phyloP scores from a whole-genome alignment of 2,888 invertebrate species.

The Acrocyrtus sp. region DNA sequence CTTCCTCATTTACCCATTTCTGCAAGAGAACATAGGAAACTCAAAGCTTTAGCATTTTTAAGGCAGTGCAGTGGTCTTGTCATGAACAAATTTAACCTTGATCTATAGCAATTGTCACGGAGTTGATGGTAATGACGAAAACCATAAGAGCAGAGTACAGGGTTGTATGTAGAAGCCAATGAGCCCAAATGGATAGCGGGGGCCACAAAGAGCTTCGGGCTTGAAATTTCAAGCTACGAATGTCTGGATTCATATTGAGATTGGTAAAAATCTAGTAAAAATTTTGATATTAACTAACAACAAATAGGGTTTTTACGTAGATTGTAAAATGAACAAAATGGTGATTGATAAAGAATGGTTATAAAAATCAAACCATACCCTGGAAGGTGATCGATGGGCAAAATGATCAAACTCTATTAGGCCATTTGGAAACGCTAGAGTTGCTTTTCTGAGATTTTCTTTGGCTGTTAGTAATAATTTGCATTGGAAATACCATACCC shows the following conservation, averaged over 20 bases:
- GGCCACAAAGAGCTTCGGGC: constrained; percentile 56
- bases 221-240: constrained; percentile 54
- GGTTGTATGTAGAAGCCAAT: constrained; percentile 56
- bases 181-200: constrained; percentile 58
- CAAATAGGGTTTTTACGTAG: no score
- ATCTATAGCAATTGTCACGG: constrained; percentile 54
- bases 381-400: constrained; percentile 39
- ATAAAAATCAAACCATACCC: no score
- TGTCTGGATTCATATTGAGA: constrained; percentile 45
- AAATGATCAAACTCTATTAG: constrained; percentile 55
- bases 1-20: constrained; percentile 40
- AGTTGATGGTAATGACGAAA: constrained; percentile 54
- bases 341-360: no score
- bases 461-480: no score
- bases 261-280: constrained; percentile 37
- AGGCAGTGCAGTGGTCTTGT: no score
- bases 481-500: no score
- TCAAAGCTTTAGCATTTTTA: no score
- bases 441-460: constrained; percentile 26
- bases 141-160: constrained; percentile 55
- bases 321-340: no score
- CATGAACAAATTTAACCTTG: no score
- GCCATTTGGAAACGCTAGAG: constrained; percentile 49
- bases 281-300: no score
- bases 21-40: no score